A percentile compares a stretch with the other conserved stretches of the same genome.
These are phyloP conservation scores for Herpailurus yagouaroundi DNA, from an alignment of 2,113 vertebrate genomes.

Conservation along the genomic window DNA sequence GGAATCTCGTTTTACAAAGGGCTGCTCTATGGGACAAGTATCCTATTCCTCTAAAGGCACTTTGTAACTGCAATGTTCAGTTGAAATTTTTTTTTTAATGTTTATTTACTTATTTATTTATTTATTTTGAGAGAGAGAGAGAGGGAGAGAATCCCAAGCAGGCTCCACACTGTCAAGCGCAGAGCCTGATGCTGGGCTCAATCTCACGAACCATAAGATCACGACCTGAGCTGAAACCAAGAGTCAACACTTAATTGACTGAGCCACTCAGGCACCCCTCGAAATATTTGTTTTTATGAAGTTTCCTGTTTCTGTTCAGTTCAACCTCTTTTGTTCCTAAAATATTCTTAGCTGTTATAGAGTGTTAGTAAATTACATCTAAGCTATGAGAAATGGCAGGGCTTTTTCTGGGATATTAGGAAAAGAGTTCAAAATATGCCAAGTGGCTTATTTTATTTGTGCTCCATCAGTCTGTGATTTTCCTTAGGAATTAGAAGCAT, in stretches of 20 bases:
- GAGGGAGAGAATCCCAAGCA: no score
- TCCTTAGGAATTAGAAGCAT: constrained; percentile 34
- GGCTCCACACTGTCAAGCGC: no score
- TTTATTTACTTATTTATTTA: no score
- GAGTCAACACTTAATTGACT: no score
- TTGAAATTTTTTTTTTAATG: neutral
- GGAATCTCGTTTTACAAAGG: no score
- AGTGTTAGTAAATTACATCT: constrained; percentile 24
- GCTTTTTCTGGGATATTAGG: neutral
- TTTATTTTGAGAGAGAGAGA: no score
- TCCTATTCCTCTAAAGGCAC: neutral
- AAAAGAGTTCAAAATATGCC: neutral
- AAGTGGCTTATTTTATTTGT: neutral
- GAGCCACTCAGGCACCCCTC: no score
- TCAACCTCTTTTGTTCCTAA: neutral
- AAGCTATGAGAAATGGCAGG: neutral
- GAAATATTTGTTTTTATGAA: neutral
- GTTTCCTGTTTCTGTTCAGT: constrained; percentile 14
- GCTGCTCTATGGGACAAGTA: neutral
- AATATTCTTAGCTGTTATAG: constrained; percentile 23
- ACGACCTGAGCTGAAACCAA: no score
- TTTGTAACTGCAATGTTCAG: neutral
- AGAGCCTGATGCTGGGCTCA: no score
- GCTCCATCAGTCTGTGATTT: neutral
- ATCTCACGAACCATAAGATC: no score